A percentile compares a stretch with the other conserved stretches of the same genome.
Evolutionary conservation across 2,888 invertebrate genomes (phyloP).

Genomic region (Onthophagus sagittarius): DNA sequence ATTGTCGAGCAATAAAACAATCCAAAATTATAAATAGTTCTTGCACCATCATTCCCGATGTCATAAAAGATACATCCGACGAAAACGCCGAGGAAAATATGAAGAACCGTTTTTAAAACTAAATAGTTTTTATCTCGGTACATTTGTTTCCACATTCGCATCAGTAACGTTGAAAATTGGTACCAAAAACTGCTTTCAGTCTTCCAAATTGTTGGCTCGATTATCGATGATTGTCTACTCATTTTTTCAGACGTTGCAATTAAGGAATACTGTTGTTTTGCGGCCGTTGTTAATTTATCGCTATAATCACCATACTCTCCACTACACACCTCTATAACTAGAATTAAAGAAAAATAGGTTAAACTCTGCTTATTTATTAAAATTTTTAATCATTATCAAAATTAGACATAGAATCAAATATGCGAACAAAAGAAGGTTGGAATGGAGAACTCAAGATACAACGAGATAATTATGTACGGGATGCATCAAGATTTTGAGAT

Average conservation of each 20-base stretch:
- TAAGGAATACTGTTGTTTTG: conserved; percentile 52
- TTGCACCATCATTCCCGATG: conserved; percentile 77
- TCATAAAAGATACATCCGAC: conserved; percentile 67
- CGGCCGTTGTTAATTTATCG: conserved; percentile 63
- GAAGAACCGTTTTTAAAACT: conserved; percentile 64
- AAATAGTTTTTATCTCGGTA: conserved; percentile 73
- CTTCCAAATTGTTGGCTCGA: neutral
- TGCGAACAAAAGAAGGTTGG: too few species aligned
- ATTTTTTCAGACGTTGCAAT: conserved; percentile 28
- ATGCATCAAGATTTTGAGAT: too few species aligned
- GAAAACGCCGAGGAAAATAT: conserved; percentile 64
- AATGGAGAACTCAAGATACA: too few species aligned
- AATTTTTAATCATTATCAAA: too few species aligned
- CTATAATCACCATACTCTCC: conserved; percentile 74
- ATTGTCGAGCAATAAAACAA: conserved; percentile 78
- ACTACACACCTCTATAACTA: conserved; percentile 77
- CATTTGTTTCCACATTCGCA: conserved; percentile 70
- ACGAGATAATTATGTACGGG: too few species aligned
- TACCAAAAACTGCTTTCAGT: conserved; percentile 39
- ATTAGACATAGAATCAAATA: too few species aligned
- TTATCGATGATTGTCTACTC: neutral
- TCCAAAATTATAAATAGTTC: conserved; percentile 79
- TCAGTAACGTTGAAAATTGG: conserved; percentile 65
- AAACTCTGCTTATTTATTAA: too few species aligned
- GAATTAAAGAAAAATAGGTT: conserved; percentile 32